Evolutionary conservation across 2,113 vertebrate species (phyloP).

Genomic region (Bagarius yarrelli): DNA sequence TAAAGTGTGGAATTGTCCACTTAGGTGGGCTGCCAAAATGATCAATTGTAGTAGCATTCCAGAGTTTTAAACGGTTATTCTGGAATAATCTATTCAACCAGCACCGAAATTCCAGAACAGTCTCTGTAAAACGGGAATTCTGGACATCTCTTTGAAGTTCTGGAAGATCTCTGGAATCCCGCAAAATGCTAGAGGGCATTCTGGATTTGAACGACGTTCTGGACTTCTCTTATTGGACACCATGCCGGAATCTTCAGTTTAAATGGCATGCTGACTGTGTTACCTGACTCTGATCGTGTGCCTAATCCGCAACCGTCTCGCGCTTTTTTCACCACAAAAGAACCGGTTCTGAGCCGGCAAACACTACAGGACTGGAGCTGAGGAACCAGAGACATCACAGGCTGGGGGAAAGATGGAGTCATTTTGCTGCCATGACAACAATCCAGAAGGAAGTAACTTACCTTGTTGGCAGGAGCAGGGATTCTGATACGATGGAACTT

Average conservation of each 20-base stretch:
- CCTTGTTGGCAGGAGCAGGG: not conserved
- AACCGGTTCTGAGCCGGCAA: not conserved
- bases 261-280: conserved; percentile 12
- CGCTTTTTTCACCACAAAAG: conserved; percentile 1
- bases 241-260: conserved; percentile 1
- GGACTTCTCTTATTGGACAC: not conserved
- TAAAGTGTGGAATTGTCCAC: not conserved
- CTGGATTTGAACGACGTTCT: not conserved
- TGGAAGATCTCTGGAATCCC: not conserved
- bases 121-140: not conserved
- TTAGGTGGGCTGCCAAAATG: not conserved
- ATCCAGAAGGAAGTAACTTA: not conserved
- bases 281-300: conserved; percentile 11
- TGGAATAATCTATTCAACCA: not conserved
- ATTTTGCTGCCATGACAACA: conserved; percentile 5
- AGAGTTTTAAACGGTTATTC: too few relatives aligned
- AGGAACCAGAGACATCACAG: not conserved
- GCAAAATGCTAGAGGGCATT: not conserved
- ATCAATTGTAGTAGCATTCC: not conserved
- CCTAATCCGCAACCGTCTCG: conserved; percentile 4
- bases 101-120: not conserved
- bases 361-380: not conserved
- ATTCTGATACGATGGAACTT: not conserved
- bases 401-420: not conserved
- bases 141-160: conserved; percentile 1